Evolutionary conservation across 2,113 vertebrate species (phyloP).

Genomic region (Coregonus clupeaformis): DNA sequence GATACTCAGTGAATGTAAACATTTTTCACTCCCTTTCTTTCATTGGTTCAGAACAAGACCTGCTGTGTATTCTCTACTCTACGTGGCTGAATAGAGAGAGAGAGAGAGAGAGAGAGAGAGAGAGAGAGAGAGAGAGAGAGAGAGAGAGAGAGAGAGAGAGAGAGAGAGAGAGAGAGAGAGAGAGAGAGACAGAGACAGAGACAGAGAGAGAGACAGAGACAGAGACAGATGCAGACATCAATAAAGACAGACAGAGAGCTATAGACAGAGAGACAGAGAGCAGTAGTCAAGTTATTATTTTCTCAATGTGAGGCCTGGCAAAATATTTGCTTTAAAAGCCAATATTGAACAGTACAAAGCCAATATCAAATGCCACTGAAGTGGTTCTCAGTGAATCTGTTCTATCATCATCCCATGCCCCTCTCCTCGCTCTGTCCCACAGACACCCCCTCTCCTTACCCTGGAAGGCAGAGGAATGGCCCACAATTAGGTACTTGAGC

Average conservation of each 20-base stretch:
- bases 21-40: conserved; percentile 63
- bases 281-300: conserved; percentile 30
- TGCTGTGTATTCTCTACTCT: conserved; percentile 37
- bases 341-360: too few species aligned
- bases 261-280: background rate
- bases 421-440: background rate
- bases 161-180: conserved; percentile 29
- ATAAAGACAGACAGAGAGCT: background rate
- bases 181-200: conserved; percentile 18
- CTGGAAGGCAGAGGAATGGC: conserved; percentile 79
- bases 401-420: background rate
- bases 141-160: conserved; percentile 51
- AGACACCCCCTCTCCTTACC: conserved; percentile 64
- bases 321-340: too few species aligned
- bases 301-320: background rate
- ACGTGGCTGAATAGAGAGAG: background rate
- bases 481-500: conserved; percentile 83
- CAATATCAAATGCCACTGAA: too few species aligned
- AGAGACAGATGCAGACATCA: background rate
- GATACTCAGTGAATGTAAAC: conserved; percentile 75
- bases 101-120: background rate
- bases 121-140: conserved; percentile 41
- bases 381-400: too few species aligned
- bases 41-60: conserved; percentile 70
- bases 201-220: background rate